Conservation (phyloP, 2,888 invertebrate species). For the Sinotaia quadrata region DNA sequence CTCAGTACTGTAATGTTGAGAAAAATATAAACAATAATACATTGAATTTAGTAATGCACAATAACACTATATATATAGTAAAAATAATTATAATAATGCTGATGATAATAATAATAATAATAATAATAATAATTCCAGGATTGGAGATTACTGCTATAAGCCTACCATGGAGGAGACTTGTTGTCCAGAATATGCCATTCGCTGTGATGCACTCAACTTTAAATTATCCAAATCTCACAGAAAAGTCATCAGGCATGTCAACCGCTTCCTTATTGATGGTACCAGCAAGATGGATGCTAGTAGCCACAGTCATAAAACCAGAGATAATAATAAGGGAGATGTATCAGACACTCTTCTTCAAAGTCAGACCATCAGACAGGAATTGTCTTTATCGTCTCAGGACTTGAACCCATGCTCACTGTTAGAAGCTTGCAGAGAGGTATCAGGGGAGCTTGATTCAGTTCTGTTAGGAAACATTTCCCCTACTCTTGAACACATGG, state of each 20-base stretch:
- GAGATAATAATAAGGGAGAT: too few species aligned
- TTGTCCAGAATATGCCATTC: constrained; percentile 97
- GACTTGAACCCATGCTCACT: constrained; percentile 1
- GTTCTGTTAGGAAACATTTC: too few species aligned
- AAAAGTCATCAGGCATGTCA: constrained; percentile 88
- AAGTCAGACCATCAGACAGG: neutral
- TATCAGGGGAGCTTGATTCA: neutral
- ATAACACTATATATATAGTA: too few species aligned
- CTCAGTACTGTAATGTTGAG: too few species aligned
- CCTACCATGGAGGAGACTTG: constrained; percentile 90
- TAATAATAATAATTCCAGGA: constrained; percentile 76
- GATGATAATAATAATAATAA: too few species aligned
- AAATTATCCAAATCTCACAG: constrained; percentile 91
- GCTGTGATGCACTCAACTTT: constrained; percentile 86
- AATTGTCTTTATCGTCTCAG: too few species aligned
- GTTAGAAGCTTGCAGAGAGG: constrained; percentile 5
- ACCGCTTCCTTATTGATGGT: constrained; percentile 73
- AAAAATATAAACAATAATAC: too few species aligned
- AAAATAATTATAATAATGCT: too few species aligned
- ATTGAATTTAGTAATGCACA: too few species aligned
- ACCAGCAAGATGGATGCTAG: constrained; percentile 9
- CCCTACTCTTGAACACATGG: too few species aligned
- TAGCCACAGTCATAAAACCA: constrained; percentile 10
- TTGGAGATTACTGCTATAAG: constrained; percentile 96
- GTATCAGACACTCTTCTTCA: constrained; percentile 12